These are phyloP conservation scores for Vicugna pacos DNA, from an alignment of 2,113 vertebrate genomes.

Conservation along the genomic window DNA sequence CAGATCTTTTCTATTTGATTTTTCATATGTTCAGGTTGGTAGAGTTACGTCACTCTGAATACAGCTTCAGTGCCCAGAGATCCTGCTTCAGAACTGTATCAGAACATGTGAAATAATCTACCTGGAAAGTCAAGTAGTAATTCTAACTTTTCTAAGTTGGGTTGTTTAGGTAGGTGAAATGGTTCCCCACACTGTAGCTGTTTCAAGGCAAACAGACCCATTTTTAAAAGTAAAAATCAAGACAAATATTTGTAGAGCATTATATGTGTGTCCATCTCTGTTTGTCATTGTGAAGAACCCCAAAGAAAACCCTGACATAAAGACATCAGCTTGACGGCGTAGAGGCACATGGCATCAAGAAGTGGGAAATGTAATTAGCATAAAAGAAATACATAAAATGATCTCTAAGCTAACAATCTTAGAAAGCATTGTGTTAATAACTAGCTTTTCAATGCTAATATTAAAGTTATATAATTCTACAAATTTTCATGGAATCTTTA, in stretches of 20 bases:
- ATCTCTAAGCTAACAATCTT: not conserved
- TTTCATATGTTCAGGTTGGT: not conserved
- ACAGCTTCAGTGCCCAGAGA: not conserved
- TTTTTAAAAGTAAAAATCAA: not conserved
- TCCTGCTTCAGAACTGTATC: not conserved
- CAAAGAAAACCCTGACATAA: not conserved
- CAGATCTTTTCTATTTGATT: slow-evolving; percentile 30
- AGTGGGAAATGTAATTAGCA: not conserved
- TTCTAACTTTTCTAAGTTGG: not conserved
- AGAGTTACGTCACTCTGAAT: not conserved
- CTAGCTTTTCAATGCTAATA: not conserved
- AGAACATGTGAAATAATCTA: not conserved
- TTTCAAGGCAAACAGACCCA: not conserved
- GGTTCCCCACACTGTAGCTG: not conserved
- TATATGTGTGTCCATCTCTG: not conserved
- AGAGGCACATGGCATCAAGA: not conserved
- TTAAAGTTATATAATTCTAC: not conserved
- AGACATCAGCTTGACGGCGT: not conserved
- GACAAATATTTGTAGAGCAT: not conserved
- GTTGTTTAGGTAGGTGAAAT: not conserved
- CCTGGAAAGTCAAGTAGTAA: not conserved
- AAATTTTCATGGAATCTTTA: not conserved
- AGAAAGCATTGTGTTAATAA: not conserved
- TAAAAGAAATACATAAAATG: not conserved
- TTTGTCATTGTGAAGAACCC: not conserved